These are phyloP conservation scores for Piaya cayana DNA, from an alignment of 2,113 vertebrate genomes.

Conservation along the genomic window DNA sequence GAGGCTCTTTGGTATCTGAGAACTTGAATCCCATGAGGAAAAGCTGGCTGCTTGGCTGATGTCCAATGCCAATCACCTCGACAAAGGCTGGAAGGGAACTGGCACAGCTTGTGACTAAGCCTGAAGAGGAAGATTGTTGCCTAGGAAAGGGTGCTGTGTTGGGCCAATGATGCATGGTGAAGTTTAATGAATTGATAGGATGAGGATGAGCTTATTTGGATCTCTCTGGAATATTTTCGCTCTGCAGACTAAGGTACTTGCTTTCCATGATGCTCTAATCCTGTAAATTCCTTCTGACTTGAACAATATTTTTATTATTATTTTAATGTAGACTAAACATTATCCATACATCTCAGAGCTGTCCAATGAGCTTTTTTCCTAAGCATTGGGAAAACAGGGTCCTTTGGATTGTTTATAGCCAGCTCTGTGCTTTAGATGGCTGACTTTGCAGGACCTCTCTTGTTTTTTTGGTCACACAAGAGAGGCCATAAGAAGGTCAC, in stretches of 20 bases:
- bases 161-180: background rate
- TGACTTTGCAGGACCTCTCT: slow-evolving; percentile 36
- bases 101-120: background rate
- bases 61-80: background rate
- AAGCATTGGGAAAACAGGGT: slow-evolving; percentile 7
- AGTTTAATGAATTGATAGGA: slow-evolving; percentile 40
- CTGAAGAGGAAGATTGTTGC: slow-evolving; percentile 13
- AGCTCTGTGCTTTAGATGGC: background rate
- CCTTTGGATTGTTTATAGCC: slow-evolving; percentile 19
- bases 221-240: slow-evolving; percentile 15
- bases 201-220: slow-evolving; percentile 16
- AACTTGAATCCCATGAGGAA: background rate
- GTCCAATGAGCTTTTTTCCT: background rate
- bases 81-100: background rate
- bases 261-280: slow-evolving; percentile 30
- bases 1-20: background rate
- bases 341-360: slow-evolving; percentile 15
- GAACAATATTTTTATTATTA: slow-evolving; percentile 48
- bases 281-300: slow-evolving; percentile 44
- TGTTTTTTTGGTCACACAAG: slow-evolving; percentile 2
- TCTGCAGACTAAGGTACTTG: slow-evolving; percentile 9
- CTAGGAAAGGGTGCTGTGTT: background rate
- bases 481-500: background rate
- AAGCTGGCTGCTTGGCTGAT: slow-evolving; percentile 4
- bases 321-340: slow-evolving; percentile 66